Evolutionary conservation across 2,888 invertebrate genomes (phyloP), one percentile per base, ranked within the genome.

Genomic region (Druceiella hillmani): DNA sequence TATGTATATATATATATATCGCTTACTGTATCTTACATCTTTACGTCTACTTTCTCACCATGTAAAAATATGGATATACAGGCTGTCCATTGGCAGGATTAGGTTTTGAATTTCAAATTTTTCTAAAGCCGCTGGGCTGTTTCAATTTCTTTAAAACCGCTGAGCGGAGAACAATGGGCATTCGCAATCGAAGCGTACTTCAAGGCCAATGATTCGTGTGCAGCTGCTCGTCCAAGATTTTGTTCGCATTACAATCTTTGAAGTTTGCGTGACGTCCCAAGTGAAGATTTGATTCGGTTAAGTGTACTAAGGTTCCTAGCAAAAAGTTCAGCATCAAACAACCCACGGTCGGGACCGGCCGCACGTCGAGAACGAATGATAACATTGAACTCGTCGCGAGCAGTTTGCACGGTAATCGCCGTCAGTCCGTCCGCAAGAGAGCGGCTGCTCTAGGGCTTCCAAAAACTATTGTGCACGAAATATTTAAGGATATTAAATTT

Each of bases 401-500:
- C 39, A 44, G 44, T 27, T 37, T 44, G 12, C 34, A 6, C 10
- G 34, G 39, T 30, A 43, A 41, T 34, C n/a, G n/a, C n/a, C n/a
- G n/a, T n/a, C n/a, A n/a, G n/a, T n/a, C 45, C 27, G 36, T 43
- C 24, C 43, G 41, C 24, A 43, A 43, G 29, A 42, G 42, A 28
- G 40, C 41, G 25, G 33, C 47, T 39, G 31, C n/a, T n/a, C n/a
- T n/a, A n/a, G n/a, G n/a, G n/a, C n/a, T n/a, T n/a, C n/a, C n/a
- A n/a, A n/a, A n/a, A n/a, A n/a, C n/a, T n/a, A n/a, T n/a, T n/a
- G n/a, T n/a, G n/a, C n/a, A n/a, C n/a, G n/a, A 41, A 39, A 45
- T 44, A 28, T 38, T 47, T 16, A 43, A 38, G 33, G 39, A 46
- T 27, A 33, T 45, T 33, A 36, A 34, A 37, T 32, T 40, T 38